Percentiles rank a stretch among this genome's conserved stretches.
phyloP scores from a whole-genome alignment of 2,888 invertebrate species.

The Eupithecia exiguata region DNA sequence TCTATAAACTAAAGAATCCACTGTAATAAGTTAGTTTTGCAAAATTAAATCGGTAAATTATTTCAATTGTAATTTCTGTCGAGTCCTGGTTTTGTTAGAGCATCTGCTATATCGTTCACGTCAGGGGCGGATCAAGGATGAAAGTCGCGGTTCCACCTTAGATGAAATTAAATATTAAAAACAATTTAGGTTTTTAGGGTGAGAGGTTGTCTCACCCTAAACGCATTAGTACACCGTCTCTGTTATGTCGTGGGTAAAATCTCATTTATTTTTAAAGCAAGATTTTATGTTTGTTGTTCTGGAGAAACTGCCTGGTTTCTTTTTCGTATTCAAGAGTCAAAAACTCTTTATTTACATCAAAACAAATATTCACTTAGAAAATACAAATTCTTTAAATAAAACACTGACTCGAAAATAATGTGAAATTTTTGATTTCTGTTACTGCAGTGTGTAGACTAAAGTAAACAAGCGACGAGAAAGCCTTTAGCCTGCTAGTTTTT shows the following conservation, averaged over 20 bases:
- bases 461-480: no score
- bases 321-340: no score
- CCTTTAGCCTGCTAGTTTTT: no score
- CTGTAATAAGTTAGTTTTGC: slow-evolving; percentile 1
- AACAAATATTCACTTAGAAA: no score
- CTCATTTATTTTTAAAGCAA: no score
- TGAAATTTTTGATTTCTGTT: no score
- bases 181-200: no score
- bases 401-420: no score
- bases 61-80: slow-evolving; percentile 66
- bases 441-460: no score
- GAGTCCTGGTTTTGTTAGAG: slow-evolving; percentile 55
- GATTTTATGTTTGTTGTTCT: neutral
- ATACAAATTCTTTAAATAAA: no score
- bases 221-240: neutral
- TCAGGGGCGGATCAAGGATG: slow-evolving; percentile 35
- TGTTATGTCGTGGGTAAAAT: neutral
- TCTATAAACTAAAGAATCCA: neutral
- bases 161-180: neutral
- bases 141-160: neutral
- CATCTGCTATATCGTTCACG: slow-evolving; percentile 47
- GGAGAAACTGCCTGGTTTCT: no score
- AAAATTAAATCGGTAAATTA: slow-evolving; percentile 43
- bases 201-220: neutral
- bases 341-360: no score